These are phyloP conservation scores for Pluvialis apricaria DNA, from an alignment of 2,113 vertebrate genomes.

Conservation along the genomic window DNA sequence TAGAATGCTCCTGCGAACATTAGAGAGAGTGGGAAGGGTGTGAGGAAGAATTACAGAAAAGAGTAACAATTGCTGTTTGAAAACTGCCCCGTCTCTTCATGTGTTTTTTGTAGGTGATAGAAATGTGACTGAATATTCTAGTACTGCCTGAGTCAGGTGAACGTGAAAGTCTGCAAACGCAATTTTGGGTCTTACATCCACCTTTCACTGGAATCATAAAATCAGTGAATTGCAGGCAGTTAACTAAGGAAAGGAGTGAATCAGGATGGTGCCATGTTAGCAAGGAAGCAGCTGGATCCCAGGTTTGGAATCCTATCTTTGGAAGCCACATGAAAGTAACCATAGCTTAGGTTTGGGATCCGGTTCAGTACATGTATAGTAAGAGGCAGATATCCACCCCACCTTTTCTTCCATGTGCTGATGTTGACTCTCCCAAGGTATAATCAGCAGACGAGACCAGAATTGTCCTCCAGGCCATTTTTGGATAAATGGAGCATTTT, in stretches of 20 bases:
- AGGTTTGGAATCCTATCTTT: background rate
- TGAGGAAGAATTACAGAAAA: background rate
- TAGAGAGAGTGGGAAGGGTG: background rate
- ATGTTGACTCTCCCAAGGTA: background rate
- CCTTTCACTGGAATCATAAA: background rate
- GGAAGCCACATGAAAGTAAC: background rate
- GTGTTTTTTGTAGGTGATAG: background rate
- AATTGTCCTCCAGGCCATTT: background rate
- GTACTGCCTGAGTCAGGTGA: background rate
- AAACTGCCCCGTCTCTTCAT: background rate
- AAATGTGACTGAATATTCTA: background rate
- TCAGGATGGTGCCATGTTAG: background rate
- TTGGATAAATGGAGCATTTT: background rate
- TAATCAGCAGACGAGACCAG: background rate
- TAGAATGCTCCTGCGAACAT: background rate
- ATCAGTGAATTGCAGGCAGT: background rate
- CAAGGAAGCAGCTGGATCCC: background rate
- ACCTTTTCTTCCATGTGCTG: background rate
- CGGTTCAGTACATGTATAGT: fast-evolving
- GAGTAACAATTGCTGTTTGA: background rate
- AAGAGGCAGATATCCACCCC: background rate
- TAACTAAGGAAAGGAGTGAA: background rate
- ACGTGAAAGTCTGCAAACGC: background rate
- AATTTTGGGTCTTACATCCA: background rate
- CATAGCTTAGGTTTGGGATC: background rate